Conservation (phyloP, 2,797 vertebrate species). For the Propithecus deckenii region DNA sequence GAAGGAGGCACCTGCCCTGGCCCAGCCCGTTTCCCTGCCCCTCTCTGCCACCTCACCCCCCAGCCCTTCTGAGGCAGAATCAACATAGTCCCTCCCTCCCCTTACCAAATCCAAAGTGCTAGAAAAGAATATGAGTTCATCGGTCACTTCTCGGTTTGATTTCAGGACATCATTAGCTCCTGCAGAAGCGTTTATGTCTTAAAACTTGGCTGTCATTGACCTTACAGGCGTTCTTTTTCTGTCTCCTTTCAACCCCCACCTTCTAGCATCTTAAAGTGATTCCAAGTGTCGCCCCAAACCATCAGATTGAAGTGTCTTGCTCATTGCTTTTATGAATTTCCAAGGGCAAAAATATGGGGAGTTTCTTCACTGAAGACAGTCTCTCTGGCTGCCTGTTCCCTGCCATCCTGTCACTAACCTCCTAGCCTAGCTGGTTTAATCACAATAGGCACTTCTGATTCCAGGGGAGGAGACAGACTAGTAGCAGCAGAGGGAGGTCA, state of each 20-base stretch:
- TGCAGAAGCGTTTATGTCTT: background rate
- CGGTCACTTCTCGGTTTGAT: background rate
- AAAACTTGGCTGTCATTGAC: background rate
- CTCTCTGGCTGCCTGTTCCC: background rate
- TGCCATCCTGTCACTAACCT: background rate
- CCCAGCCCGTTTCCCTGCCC: accelerated
- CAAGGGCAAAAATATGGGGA: background rate
- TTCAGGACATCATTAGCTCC: background rate
- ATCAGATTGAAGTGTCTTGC: background rate
- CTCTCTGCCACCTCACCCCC: accelerated
- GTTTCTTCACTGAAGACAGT: background rate
- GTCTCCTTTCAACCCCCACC: background rate
- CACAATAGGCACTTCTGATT: background rate
- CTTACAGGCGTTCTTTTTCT: background rate
- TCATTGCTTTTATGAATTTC: background rate
- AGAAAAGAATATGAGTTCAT: too few relatives aligned
- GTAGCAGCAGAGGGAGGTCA: background rate
- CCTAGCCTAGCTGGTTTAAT: background rate
- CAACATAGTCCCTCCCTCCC: background rate
- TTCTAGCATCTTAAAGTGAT: background rate
- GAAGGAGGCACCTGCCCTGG: accelerated
- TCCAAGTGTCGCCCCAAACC: background rate
- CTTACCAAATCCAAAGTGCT: background rate
- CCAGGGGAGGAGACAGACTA: accelerated
- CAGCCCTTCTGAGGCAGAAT: background rate